phyloP scores from a whole-genome alignment of 2,113 vertebrate genomes.

The Proterorhinus semilunaris region DNA sequence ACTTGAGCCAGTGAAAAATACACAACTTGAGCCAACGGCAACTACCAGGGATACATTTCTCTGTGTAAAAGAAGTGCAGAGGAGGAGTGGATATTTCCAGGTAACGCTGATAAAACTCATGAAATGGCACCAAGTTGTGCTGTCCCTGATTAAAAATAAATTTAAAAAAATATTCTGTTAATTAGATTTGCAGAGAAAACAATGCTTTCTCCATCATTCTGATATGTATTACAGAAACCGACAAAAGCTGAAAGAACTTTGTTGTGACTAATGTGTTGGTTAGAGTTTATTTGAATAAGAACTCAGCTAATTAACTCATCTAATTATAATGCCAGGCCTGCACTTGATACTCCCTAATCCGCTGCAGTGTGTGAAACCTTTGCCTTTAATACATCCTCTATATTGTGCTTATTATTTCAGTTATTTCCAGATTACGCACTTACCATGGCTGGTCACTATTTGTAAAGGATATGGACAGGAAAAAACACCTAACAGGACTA shows the following conservation, averaged over 20 bases:
- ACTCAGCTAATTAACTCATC: background rate
- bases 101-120: constrained; percentile 25
- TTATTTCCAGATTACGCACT: background rate
- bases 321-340: background rate
- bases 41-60: background rate
- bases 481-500: no score
- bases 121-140: background rate
- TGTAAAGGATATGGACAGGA: no score
- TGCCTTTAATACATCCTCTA: constrained; percentile 1
- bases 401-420: constrained; percentile 8
- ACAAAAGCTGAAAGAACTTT: background rate
- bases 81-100: background rate
- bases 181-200: background rate
- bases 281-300: background rate
- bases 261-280: background rate
- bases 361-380: background rate
- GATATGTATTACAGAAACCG: background rate
- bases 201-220: background rate
- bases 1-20: no score
- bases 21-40: no score
- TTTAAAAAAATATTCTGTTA: background rate
- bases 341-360: background rate
- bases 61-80: background rate
- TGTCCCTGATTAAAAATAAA: background rate
- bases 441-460: no score